Conservation (phyloP, 2,888 invertebrate genomes). For the Pollenia labialis region DNA sequence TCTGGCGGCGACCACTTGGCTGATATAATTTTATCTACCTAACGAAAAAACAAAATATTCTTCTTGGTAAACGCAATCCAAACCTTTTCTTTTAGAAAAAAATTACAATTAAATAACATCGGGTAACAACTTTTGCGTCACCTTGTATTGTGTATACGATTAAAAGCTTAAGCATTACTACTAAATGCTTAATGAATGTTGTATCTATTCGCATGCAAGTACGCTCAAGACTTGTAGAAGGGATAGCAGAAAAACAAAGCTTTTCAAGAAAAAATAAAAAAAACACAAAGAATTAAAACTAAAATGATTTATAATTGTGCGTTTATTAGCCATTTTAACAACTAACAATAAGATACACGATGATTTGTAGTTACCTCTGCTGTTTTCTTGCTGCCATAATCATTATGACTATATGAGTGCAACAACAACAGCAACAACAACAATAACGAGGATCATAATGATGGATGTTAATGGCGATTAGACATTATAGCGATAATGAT, state of each 20-base stretch:
- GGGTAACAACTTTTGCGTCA: too few species aligned
- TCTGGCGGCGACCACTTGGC: too few species aligned
- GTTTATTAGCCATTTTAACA: constrained; percentile 70
- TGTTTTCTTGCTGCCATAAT: constrained; percentile 28
- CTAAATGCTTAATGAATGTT: constrained; percentile 64
- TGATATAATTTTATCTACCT: too few species aligned
- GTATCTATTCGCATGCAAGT: constrained; percentile 34
- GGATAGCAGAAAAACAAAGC: background rate
- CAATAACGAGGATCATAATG: constrained; percentile 13
- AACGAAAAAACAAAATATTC: too few species aligned
- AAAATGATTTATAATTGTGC: constrained; percentile 73
- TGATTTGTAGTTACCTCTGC: constrained; percentile 48
- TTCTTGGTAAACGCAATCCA: too few species aligned
- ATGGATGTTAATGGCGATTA: constrained; percentile 28
- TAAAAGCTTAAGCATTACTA: constrained; percentile 67
- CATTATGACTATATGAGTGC: constrained; percentile 19
- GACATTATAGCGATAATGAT: constrained; percentile 36
- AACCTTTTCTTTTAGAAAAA: too few species aligned
- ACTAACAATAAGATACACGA: constrained; percentile 52
- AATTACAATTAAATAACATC: too few species aligned
- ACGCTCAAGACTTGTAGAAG: constrained; percentile 18
- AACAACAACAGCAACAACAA: constrained; percentile 4
- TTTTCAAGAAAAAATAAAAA: constrained; percentile 31
- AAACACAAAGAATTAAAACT: constrained; percentile 45
- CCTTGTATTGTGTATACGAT: constrained; percentile 31